phyloP scores from a whole-genome alignment of 2,888 invertebrate species.

The Leistus spinibarbis region DNA sequence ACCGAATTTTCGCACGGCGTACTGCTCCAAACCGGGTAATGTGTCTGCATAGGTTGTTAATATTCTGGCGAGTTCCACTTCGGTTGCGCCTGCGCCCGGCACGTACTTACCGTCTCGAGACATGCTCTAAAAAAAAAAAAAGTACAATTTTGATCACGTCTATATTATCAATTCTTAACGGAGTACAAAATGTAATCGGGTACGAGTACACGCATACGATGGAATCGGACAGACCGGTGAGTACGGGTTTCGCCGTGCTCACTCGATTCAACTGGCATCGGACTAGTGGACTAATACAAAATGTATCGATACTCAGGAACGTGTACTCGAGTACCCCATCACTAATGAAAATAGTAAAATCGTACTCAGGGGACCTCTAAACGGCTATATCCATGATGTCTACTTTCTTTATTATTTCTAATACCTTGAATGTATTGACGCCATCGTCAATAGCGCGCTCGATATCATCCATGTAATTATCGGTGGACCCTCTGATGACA shows the following conservation, averaged over 20 bases:
- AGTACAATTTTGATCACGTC: constrained; percentile 6
- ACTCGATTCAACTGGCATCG: too few relatives aligned
- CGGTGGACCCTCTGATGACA: constrained; percentile 90
- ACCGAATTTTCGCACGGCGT: constrained; percentile 93
- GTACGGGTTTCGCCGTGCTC: too few relatives aligned
- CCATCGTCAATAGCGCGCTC: constrained; percentile 98
- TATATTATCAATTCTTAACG: too few relatives aligned
- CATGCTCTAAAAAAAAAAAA: constrained; percentile 47
- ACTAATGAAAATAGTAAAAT: too few relatives aligned
- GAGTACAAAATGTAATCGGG: too few relatives aligned
- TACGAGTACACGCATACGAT: too few relatives aligned
- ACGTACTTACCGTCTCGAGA: constrained; percentile 66
- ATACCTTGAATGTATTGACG: constrained; percentile 95
- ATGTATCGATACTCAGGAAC: too few relatives aligned
- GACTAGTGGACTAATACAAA: too few relatives aligned
- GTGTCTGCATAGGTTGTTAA: constrained; percentile 88
- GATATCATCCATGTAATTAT: constrained; percentile 98
- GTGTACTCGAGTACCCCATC: too few relatives aligned
- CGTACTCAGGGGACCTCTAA: too few relatives aligned
- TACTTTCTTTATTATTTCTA: background rate
- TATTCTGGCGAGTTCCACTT: constrained; percentile 90
- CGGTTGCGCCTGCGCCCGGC: constrained; percentile 94
- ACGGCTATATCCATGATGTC: too few relatives aligned
- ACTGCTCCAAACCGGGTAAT: constrained; percentile 93
- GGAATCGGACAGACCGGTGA: too few relatives aligned